Percentiles rank a stretch among this genome's conserved stretches.
Conservation (phyloP, 2,888 invertebrate species). For the Blastobasis lacticolella region DNA sequence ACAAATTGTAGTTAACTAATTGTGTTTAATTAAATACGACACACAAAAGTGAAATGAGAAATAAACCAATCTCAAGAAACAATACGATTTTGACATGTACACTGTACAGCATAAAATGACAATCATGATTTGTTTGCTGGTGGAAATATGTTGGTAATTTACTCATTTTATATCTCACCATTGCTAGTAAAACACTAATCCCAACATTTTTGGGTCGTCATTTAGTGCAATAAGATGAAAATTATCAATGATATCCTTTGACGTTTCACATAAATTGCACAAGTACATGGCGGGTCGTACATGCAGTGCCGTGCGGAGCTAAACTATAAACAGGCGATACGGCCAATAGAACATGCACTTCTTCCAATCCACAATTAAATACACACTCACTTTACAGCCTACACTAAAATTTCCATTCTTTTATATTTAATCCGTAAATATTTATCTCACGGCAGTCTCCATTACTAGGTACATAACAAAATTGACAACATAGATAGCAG, state of each 20-base stretch:
- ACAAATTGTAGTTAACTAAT: no score
- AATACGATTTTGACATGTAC: no score
- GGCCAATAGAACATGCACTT: slow-evolving; percentile 29
- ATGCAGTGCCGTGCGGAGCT: slow-evolving; percentile 18
- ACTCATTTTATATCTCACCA: slow-evolving; percentile 11
- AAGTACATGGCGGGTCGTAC: slow-evolving; percentile 66
- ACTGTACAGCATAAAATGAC: neutral
- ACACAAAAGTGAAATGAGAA: no score
- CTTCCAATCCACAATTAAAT: slow-evolving; percentile 21
- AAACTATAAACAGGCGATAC: slow-evolving; percentile 27
- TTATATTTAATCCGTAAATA: slow-evolving; percentile 70
- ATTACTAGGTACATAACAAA: slow-evolving; percentile 73
- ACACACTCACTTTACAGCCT: slow-evolving; percentile 1
- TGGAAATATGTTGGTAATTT: no score
- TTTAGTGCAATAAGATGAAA: slow-evolving; percentile 17
- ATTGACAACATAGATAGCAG: slow-evolving; percentile 90
- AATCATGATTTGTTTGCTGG: neutral
- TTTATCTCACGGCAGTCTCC: slow-evolving; percentile 78
- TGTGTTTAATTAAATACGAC: no score
- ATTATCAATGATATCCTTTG: slow-evolving; percentile 53
- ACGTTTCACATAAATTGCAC: slow-evolving; percentile 66
- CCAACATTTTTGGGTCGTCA: no score
- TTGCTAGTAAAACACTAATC: slow-evolving; percentile 9
- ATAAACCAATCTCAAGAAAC: no score
- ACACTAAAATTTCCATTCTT: slow-evolving; percentile 47